A percentile compares a stretch with the other conserved stretches of the same genome.
phyloP scores from a whole-genome alignment of 2,113 vertebrate species.

The Gambusia holbrooki region DNA sequence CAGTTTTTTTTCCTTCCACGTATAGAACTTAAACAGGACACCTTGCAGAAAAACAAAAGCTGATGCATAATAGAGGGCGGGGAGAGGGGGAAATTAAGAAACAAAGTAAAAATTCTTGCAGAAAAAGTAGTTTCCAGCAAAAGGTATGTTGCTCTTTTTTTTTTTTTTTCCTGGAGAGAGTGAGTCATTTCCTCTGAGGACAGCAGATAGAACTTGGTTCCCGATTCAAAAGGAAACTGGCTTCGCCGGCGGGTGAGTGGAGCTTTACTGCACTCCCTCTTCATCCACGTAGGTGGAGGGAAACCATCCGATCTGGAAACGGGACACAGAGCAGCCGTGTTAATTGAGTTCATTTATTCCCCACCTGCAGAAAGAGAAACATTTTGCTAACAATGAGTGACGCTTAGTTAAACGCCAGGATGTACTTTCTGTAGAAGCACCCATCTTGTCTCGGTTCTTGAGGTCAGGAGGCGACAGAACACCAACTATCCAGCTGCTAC shows the following conservation, averaged over 20 bases:
- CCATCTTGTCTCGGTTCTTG: too few relatives aligned
- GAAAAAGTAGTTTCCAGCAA: slow-evolving; percentile 70
- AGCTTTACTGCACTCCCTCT: slow-evolving; percentile 86
- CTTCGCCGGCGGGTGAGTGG: slow-evolving; percentile 26
- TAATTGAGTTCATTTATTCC: slow-evolving; percentile 11
- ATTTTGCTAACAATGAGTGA: neutral
- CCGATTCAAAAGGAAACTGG: slow-evolving; percentile 51
- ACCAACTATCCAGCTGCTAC: too few relatives aligned
- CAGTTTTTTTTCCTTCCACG: slow-evolving; percentile 42
- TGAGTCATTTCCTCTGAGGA: slow-evolving; percentile 65
- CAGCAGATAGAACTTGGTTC: slow-evolving; percentile 62
- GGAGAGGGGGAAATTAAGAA: slow-evolving; percentile 48
- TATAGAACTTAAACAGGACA: slow-evolving; percentile 65
- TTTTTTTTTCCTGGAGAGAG: slow-evolving; percentile 69
- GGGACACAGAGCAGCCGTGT: neutral
- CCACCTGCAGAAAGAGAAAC: neutral
- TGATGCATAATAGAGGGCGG: slow-evolving; percentile 79
- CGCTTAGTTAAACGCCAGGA: neutral
- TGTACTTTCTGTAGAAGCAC: too few relatives aligned
- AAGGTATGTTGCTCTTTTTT: slow-evolving; percentile 58
- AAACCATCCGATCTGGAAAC: slow-evolving; percentile 95
- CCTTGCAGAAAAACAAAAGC: slow-evolving; percentile 46
- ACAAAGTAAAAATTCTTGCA: slow-evolving; percentile 63
- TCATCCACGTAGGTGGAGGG: slow-evolving; percentile 98
- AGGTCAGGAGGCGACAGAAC: too few relatives aligned